Conservation (phyloP, 2,113 vertebrate species). For the Stegastes partitus region DNA sequence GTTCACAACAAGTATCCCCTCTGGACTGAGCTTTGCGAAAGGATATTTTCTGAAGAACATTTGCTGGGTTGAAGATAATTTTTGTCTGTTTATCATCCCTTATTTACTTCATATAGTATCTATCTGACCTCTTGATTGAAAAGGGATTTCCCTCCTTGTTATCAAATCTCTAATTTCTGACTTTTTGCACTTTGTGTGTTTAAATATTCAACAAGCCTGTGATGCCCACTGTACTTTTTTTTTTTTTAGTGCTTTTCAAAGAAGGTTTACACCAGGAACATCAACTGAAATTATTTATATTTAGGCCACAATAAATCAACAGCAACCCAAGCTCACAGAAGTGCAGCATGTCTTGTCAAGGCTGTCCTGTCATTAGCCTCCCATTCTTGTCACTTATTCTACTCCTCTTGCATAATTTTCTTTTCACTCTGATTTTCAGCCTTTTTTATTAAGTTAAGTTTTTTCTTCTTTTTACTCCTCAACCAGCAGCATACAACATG, state of each 20-base stretch:
- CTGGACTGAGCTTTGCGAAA: conserved; percentile 19
- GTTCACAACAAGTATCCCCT: conserved; percentile 42
- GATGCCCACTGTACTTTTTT: neutral
- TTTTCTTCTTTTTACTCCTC: neutral
- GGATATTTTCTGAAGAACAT: neutral
- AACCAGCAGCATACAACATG: neutral
- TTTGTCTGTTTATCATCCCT: neutral
- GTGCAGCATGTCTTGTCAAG: neutral
- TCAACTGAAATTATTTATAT: neutral
- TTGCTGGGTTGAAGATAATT: neutral
- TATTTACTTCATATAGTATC: neutral
- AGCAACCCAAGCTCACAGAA: neutral
- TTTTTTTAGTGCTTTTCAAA: neutral
- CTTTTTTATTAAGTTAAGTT: neutral
- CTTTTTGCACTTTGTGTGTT: neutral
- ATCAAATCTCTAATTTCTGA: neutral
- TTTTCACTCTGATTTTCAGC: neutral
- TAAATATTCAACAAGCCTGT: neutral
- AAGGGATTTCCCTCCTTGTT: neutral
- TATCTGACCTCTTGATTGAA: neutral
- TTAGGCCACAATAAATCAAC: neutral
- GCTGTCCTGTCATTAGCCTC: neutral
- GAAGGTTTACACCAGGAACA: neutral
- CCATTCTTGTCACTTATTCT: neutral
- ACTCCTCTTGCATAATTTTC: neutral